Percentiles rank a stretch among this genome's conserved stretches.
Evolutionary conservation across 2,797 vertebrate genomes (phyloP).

Genomic region (Margarornis squamiger): DNA sequence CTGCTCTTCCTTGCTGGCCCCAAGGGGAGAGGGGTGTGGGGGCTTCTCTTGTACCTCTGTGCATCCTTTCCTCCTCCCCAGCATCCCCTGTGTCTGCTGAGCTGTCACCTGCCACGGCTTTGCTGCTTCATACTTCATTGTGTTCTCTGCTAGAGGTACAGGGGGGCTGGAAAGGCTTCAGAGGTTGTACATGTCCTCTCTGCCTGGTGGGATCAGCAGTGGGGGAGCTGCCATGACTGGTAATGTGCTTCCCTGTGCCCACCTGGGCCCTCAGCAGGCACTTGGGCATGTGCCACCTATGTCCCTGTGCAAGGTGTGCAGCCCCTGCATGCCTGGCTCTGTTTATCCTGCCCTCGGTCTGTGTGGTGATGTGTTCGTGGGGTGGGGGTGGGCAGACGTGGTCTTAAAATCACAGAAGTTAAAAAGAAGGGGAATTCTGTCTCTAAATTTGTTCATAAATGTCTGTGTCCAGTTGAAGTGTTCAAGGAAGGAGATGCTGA

Average conservation of each 20-base stretch:
- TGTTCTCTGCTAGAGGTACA: background rate
- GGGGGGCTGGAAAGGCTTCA: background rate
- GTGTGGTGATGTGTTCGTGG: accelerated
- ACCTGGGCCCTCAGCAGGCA: accelerated
- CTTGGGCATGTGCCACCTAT: accelerated
- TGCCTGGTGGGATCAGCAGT: accelerated
- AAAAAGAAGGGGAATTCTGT: accelerated
- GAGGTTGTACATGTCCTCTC: background rate
- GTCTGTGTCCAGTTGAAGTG: background rate
- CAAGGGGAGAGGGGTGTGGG: background rate
- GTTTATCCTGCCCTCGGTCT: background rate
- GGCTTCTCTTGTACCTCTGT: background rate
- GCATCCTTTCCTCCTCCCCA: background rate
- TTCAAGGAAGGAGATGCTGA: background rate
- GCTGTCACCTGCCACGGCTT: background rate
- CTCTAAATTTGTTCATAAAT: background rate
- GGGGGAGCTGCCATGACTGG: background rate
- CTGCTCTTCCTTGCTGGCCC: background rate
- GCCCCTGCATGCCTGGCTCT: accelerated
- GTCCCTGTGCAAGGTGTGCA: background rate
- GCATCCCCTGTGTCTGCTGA: background rate
- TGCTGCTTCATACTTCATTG: background rate
- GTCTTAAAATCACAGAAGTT: background rate
- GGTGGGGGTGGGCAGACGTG: accelerated
- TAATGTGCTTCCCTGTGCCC: background rate